Evolutionary conservation across 2,888 invertebrate genomes (phyloP).

Genomic region (Xestia ashworthii): DNA sequence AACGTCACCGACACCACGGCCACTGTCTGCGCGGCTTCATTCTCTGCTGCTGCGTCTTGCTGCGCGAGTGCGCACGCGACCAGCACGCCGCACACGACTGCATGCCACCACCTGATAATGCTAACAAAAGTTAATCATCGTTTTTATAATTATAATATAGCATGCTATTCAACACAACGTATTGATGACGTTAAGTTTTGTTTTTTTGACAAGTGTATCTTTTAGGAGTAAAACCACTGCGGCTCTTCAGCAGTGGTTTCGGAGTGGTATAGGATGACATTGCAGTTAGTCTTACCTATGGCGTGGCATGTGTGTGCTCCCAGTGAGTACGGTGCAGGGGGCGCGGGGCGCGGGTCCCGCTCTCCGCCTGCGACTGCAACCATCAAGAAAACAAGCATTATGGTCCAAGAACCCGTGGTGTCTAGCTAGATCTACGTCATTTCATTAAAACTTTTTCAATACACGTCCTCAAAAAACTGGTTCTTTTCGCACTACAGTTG

Average conservation of each 20-base stretch:
- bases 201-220: not conserved
- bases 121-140: not conserved
- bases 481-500: too few species aligned
- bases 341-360: not conserved
- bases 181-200: not conserved
- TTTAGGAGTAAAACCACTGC: not conserved
- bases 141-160: not conserved
- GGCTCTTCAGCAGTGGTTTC: too few species aligned
- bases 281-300: constrained; percentile 18
- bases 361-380: constrained; percentile 21
- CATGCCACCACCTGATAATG: constrained; percentile 44
- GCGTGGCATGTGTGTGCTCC: constrained; percentile 21
- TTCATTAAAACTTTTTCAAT: not conserved
- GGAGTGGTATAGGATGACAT: not conserved
- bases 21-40: constrained; percentile 26
- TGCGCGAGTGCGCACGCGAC: constrained; percentile 38
- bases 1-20: constrained; percentile 43
- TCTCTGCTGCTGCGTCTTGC: constrained; percentile 1
- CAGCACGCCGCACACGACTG: constrained; percentile 51
- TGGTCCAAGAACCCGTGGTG: not conserved
- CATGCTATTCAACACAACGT: not conserved
- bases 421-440: not conserved
- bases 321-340: too few species aligned
- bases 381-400: not conserved
- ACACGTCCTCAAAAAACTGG: too few species aligned